Evolutionary conservation across 1,140 invertebrate species (phyloP), one percentile per base, ranked within the genome.

Genomic region (Bombus soroeensis): DNA sequence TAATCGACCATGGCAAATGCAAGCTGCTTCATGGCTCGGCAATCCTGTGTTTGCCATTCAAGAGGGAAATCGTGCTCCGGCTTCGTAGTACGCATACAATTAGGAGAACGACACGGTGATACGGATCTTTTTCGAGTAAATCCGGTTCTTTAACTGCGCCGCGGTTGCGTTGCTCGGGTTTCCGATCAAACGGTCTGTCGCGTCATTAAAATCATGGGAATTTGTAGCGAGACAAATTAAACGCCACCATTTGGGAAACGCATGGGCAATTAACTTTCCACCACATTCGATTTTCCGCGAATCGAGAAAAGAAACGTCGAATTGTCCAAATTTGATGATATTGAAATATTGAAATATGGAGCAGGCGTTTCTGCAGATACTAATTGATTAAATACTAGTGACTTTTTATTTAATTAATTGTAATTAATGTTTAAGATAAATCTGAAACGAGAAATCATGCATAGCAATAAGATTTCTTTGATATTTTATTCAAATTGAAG

Each of bases 1-100:
- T 28, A 39, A 59, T 71, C 66, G 34, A 18, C 37, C 78, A 25
- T 64, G 53, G 57, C 32, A 28, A 74, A 74, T 28, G 47, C 80
- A 34, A 34, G 22, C 39, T 37, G 39, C 15, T n/a, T 28, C 47
- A 28, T 28, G 22, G 22, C n/a, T 37, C 13, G 2, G 15, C 66
- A 41, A 34, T 28, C 57, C 9, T 80, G 25, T 3, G 43, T 12
- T 71, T 25, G 39, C 72, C 72, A 82, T 82, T 82, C 59, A 82
- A 47, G 13, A 64, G 72, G 22, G 59, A 82, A 75, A 82, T 37
- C 59, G 59, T 66, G 59, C 41, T 32, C 5, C 10, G 34, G 1
- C 53, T 28, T 53, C 41, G 72, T 82, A 75, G 59, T 66, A 75
- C 41, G 81, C 72, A 66, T 82, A 76, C 57, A 66, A 82, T 82